These are phyloP conservation scores for Raja brachyura DNA, from an alignment of 2,113 vertebrate genomes.

Conservation along the genomic window DNA sequence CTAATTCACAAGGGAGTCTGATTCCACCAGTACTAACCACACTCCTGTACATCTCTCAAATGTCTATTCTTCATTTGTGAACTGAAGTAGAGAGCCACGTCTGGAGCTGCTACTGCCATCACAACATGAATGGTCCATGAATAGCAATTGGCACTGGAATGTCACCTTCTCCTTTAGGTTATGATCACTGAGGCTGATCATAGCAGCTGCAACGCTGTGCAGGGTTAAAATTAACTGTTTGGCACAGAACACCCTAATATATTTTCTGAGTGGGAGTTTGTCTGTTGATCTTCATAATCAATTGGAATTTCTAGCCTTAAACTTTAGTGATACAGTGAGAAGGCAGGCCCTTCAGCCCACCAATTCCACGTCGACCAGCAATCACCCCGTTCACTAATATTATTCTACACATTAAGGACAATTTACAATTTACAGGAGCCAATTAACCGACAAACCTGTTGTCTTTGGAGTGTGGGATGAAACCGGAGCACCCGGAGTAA, in stretches of 20 bases:
- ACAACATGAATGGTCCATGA: neutral
- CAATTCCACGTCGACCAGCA: too few species aligned
- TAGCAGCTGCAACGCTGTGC: neutral
- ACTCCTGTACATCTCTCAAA: neutral
- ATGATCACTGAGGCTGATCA: neutral
- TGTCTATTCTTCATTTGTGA: too few species aligned
- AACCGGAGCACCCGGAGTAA: too few species aligned
- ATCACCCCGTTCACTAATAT: neutral
- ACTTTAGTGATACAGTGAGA: too few species aligned
- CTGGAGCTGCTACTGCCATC: neutral
- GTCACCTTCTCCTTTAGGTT: neutral
- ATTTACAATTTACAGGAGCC: too few species aligned
- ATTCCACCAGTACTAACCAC: neutral
- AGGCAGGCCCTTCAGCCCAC: too few species aligned
- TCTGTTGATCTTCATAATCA: too few species aligned
- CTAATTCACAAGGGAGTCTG: neutral
- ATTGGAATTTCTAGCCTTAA: neutral
- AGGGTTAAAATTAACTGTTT: neutral
- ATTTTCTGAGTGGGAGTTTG: neutral
- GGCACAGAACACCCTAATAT: neutral
- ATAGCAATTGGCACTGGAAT: neutral
- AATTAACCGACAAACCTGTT: too few species aligned
- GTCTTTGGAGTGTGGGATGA: too few species aligned
- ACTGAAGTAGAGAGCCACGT: too few species aligned
- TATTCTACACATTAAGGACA: neutral